Base-by-base conservation (phyloP, 2,888 invertebrate species). In the Drosophila meridionalis region DNA sequence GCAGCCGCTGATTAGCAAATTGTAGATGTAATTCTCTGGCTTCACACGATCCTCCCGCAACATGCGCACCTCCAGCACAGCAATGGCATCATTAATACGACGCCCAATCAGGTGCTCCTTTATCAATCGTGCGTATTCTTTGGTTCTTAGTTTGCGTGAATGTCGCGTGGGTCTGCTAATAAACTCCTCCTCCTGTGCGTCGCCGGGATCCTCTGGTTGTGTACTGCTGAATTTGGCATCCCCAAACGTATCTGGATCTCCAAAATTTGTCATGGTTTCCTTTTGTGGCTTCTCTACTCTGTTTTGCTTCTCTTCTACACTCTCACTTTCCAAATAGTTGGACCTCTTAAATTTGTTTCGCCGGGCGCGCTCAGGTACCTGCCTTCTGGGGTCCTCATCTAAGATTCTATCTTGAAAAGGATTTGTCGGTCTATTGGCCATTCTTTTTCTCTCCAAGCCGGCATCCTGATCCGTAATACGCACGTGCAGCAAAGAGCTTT, bases 1-100 rank as follows among this genome's bases (percentile, higher is more conserved):
- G 93, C 97, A 97, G 9, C 95, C 97, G 69, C 96, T 95, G 70
- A 99, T 96, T n/a, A 99, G 92, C 64, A 97, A 94, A 90, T 96
- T 96, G 91, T 96, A 98, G 83, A 97, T 96, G 90, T 97, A 97
- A 76, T 94, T 94, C 70, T 95, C 96, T 0, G 98, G 98, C 91
- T 96, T 95, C 0, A 96, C 96, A 82, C 95, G 94, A 91, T 98
- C 98, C 83, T 95, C 94, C 92, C 96, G 95, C 8, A 96, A 90
- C 96, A 97, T 96, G 91, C 94, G 94, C n/a, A 95, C 93, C 90
- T 97, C 96, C 56, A 98, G 92, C 3, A 98, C 94, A 78, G 96
- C 95, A 28, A 98, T 94, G 0, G 98, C 98, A 92, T 96, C 96
- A 85, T 95, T 95, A 5, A 97, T 92, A 90, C 96, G 94, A 43